Evolutionary conservation across 2,113 vertebrate genomes (phyloP).

Genomic region (Crotalus viridis): DNA sequence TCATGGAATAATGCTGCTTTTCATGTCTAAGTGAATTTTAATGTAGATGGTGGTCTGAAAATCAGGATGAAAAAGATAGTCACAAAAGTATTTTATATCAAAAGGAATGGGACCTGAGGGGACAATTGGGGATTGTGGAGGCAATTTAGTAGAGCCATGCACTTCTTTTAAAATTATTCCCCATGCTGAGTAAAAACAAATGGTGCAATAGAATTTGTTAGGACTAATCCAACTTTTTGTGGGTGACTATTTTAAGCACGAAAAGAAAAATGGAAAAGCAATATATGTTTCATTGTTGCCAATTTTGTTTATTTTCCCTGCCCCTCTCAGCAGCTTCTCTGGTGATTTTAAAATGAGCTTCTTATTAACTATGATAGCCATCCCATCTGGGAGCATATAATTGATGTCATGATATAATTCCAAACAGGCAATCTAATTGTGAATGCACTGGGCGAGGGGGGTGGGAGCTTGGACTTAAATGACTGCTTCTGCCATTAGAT

Average conservation of each 20-base stretch:
- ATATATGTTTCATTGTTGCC: not conserved
- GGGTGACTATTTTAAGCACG: not conserved
- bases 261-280: not conserved
- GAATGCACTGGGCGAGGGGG: not conserved
- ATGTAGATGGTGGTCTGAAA: not conserved
- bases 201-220: not conserved
- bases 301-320: not conserved
- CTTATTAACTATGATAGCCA: not conserved
- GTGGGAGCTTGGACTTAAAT: not conserved
- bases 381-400: not conserved
- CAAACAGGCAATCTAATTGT: not conserved
- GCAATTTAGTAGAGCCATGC: not conserved
- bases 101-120: not conserved
- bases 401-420: not conserved
- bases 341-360: not conserved
- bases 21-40: not conserved
- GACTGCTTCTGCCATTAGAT: not conserved
- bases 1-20: not conserved
- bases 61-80: not conserved
- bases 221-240: not conserved
- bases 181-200: not conserved
- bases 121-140: not conserved
- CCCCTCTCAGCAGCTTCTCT: not conserved
- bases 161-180: not conserved
- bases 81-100: not conserved